phyloP scores from a whole-genome alignment of 92 coral and sea anemone genomes.

The Virgularia gustaviana region DNA sequence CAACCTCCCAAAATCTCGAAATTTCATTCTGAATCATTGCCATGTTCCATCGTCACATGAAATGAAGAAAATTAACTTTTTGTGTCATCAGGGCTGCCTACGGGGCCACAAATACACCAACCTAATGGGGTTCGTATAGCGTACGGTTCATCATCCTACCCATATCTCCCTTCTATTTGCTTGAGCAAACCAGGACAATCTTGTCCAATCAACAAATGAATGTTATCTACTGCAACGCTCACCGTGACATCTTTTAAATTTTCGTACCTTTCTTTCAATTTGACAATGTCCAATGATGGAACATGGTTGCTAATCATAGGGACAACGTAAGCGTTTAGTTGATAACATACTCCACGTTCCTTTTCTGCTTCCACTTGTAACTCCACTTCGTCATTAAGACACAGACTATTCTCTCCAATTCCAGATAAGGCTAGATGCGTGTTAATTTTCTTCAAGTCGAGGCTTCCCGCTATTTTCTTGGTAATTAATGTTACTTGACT shows the following conservation, averaged over 20 bases:
- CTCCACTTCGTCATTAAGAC: background rate
- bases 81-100: background rate
- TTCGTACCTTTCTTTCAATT: too few species aligned
- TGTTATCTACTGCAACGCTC: background rate
- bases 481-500: conserved; percentile 17
- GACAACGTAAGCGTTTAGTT: too few species aligned
- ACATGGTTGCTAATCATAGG: too few species aligned
- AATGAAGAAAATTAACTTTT: background rate
- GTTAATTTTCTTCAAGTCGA: background rate
- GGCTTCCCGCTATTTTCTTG: background rate
- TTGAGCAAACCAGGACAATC: background rate
- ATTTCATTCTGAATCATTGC: background rate
- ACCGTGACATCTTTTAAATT: background rate
- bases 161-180: conserved; percentile 20
- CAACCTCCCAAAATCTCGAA: background rate
- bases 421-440: conserved; percentile 6
- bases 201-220: conserved; percentile 2
- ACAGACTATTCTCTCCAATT: background rate
- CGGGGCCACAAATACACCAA: conserved; percentile 28
- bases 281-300: too few species aligned
- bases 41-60: too few species aligned
- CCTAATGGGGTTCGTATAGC: conserved; percentile 17
- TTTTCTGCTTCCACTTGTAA: background rate
- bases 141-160: conserved; percentile 28
- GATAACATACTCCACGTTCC: too few species aligned